Conservation (phyloP, 2,113 vertebrate species). For the Actinemys pallida region DNA sequence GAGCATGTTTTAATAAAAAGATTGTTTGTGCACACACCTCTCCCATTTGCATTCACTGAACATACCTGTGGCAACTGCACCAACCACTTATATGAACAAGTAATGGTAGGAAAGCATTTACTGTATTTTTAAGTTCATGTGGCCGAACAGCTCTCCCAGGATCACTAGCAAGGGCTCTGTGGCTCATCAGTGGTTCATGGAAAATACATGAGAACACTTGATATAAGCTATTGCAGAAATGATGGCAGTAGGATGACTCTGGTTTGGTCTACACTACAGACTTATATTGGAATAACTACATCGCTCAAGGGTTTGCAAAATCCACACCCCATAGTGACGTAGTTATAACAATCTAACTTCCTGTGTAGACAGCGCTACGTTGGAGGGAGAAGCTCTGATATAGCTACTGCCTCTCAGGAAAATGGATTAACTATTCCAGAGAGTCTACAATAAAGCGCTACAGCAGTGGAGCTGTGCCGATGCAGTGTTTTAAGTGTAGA, state of each 20-base stretch:
- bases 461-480: background rate
- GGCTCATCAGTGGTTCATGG: background rate
- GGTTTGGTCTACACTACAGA: background rate
- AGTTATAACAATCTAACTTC: background rate
- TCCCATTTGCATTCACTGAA: background rate
- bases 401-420: background rate
- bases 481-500: background rate
- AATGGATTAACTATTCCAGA: background rate
- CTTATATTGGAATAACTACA: background rate
- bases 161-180: background rate
- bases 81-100: background rate
- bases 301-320: background rate
- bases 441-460: background rate
- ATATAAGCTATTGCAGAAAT: constrained; percentile 1
- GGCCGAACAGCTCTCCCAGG: background rate
- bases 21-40: background rate
- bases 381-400: background rate
- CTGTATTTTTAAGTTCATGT: background rate
- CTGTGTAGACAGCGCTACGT: background rate
- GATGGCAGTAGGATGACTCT: background rate
- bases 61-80: background rate
- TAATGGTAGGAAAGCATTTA: background rate
- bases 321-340: background rate
- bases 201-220: background rate
- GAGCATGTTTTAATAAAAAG: background rate